A percentile compares a stretch with the other conserved stretches of the same genome.
These are phyloP conservation scores for Thalpophila matura DNA, from an alignment of 2,888 invertebrate species.

Conservation along the genomic window DNA sequence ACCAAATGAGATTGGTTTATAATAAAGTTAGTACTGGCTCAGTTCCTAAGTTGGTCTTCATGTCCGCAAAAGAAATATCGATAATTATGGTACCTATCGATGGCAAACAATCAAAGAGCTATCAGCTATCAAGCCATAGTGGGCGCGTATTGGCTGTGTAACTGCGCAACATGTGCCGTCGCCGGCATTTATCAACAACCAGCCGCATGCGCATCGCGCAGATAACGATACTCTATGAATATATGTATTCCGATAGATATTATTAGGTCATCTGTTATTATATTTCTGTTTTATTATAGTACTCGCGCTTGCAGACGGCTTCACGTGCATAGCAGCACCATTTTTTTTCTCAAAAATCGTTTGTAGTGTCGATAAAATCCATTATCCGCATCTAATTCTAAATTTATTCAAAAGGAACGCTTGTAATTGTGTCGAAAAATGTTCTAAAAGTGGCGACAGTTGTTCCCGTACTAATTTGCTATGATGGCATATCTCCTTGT, in stretches of 20 bases:
- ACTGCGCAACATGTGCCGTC: conserved; percentile 56
- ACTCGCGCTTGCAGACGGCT: background rate
- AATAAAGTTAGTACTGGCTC: conserved; percentile 8
- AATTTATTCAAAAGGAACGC: no score
- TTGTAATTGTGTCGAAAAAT: no score
- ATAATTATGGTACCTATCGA: conserved; percentile 50
- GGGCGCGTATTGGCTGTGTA: conserved; percentile 33
- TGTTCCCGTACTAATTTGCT: no score
- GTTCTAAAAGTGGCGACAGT: no score
- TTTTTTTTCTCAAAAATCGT: no score
- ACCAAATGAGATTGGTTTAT: conserved; percentile 20
- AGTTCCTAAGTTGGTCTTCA: conserved; percentile 24
- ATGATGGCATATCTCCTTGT: no score
- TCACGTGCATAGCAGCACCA: background rate
- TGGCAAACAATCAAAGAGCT: conserved; percentile 51
- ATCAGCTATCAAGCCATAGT: conserved; percentile 51
- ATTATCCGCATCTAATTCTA: no score
- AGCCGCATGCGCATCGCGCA: conserved; percentile 40
- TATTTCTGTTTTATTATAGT: conserved; percentile 30
- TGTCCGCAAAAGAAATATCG: conserved; percentile 41
- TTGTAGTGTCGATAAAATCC: no score
- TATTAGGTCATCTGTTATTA: conserved; percentile 46
- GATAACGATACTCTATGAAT: conserved; percentile 57
- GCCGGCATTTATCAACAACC: conserved; percentile 48
- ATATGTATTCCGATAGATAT: conserved; percentile 46